A percentile compares a stretch with the other conserved stretches of the same genome.
phyloP scores from a whole-genome alignment of 1,140 invertebrate genomes.

The Meloidogyne floridensis region DNA sequence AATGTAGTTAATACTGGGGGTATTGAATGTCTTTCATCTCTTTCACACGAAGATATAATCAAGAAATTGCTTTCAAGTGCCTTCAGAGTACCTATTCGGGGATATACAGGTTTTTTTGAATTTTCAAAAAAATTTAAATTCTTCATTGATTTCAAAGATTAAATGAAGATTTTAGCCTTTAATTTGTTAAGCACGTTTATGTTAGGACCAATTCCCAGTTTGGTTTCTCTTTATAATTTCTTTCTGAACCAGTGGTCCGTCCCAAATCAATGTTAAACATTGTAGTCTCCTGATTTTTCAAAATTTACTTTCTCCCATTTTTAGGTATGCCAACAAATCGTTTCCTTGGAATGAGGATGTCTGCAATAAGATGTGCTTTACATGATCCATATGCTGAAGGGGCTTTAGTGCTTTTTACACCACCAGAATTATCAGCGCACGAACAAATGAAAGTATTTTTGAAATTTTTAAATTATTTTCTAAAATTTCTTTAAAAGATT shows the following conservation, averaged over 20 bases:
- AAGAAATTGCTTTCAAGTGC: slow-evolving; percentile 68
- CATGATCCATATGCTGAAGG: slow-evolving; percentile 91
- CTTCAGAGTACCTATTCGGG: slow-evolving; percentile 90
- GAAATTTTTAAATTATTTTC: neutral
- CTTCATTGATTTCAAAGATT: no score
- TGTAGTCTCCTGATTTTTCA: no score
- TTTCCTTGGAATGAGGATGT: slow-evolving; percentile 75
- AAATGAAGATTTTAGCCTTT: no score
- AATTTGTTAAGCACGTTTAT: no score
- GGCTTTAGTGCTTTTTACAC: slow-evolving; percentile 85
- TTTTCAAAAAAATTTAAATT: no score
- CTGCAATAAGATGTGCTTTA: slow-evolving; percentile 76
- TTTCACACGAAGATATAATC: slow-evolving; percentile 58
- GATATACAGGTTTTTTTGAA: slow-evolving; percentile 74
- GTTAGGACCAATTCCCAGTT: no score
- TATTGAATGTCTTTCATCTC: neutral
- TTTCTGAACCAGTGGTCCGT: no score
- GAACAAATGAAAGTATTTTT: slow-evolving; percentile 76
- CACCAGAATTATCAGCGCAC: slow-evolving; percentile 79
- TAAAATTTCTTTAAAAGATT: slow-evolving; percentile 48
- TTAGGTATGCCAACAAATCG: slow-evolving; percentile 46
- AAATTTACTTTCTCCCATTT: neutral
- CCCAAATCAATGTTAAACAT: no score
- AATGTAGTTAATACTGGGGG: no score
- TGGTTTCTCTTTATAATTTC: no score